Percentiles rank a stretch among this genome's conserved stretches.
Conservation (phyloP, 2,888 invertebrate species). For the Fragum whitleyi region DNA sequence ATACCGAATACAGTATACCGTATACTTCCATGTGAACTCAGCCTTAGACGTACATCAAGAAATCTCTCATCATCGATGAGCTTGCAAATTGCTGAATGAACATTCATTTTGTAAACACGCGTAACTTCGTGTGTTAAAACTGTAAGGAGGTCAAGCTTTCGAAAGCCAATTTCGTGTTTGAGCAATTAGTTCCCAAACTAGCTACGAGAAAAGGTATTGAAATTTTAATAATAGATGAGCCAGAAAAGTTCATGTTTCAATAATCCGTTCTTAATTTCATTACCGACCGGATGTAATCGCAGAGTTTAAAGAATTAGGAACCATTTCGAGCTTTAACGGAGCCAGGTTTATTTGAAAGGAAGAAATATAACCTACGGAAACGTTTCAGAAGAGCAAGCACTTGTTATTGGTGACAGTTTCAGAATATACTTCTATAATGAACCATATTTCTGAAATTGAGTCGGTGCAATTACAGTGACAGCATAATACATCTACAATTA, state of each 20-base stretch:
- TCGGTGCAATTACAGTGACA: too few relatives aligned
- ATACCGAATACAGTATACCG: too few relatives aligned
- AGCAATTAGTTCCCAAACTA: conserved; percentile 22
- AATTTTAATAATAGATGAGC: conserved; percentile 24
- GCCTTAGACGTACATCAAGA: too few relatives aligned
- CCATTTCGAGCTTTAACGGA: conserved; percentile 12
- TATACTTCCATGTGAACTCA: too few relatives aligned
- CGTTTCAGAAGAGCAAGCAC: too few relatives aligned
- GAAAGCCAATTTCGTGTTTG: conserved; percentile 14
- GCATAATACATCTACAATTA: too few relatives aligned
- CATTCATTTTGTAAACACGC: too few relatives aligned
- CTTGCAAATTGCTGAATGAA: too few relatives aligned
- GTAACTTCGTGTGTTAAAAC: neutral
- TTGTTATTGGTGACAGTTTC: too few relatives aligned
- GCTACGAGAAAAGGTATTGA: conserved; percentile 21
- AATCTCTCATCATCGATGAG: too few relatives aligned
- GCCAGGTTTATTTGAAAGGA: neutral
- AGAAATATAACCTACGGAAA: neutral
- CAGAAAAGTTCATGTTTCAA: conserved; percentile 25
- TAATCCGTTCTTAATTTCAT: conserved; percentile 23
- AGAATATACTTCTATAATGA: too few relatives aligned
- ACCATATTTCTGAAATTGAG: too few relatives aligned
- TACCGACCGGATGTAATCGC: conserved; percentile 12
- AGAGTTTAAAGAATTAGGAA: conserved; percentile 15
- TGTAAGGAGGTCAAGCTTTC: neutral